Evolutionary conservation across 53 echinoderm and acorn worm species (phyloP), one percentile per base, ranked within the genome.

Genomic region (Arbacia lixula): DNA sequence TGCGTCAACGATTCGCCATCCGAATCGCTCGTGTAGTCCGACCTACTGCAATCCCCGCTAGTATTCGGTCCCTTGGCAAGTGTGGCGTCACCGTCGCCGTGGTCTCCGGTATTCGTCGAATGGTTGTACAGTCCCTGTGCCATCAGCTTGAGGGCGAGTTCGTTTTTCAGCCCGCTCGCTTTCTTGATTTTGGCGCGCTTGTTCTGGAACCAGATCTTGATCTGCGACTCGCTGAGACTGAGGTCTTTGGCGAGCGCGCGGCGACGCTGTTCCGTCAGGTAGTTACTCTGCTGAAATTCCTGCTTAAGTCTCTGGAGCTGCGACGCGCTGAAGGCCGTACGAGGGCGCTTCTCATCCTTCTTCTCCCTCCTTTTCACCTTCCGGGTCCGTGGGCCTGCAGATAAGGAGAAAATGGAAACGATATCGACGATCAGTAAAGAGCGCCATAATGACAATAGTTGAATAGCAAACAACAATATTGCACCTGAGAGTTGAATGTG

Each of bases 181-280:
- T 99, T 99, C 95, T 99, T 99, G 83, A 99, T 99, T 60, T 99
- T 99, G 12, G 99, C 99, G n/a, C 99, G 86, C 86, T 99, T 99
- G 43, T 99, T 99, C 82, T 99, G 99, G 41, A 99, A 99, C 99
- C 99, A 99, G 22, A 99, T 99, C 83, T 99, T 99, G 89, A 99
- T 99, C 72, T 99, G 99, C 9, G 95, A 98, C 66, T 99, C 99
- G 79, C 92, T 95, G 62, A 99, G 89, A n/a, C 88, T 89, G 17
- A 99, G 89, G 67, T 99, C 99, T 77, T 88, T 87, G 31, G 99
- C 92, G 68, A 99, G 82, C 6, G 89, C 66, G 4, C 94, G 90
- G 79, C 99, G 88, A 49, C 99, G 88, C 66, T 99, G 92, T 67
- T 95, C 99, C 5, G 99, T 99, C 65, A 99, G 89, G 88, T 99